Percentiles rank a stretch among this genome's conserved stretches.
phyloP scores from a whole-genome alignment of 2,888 invertebrate species.

The Osedax frankpressi region DNA sequence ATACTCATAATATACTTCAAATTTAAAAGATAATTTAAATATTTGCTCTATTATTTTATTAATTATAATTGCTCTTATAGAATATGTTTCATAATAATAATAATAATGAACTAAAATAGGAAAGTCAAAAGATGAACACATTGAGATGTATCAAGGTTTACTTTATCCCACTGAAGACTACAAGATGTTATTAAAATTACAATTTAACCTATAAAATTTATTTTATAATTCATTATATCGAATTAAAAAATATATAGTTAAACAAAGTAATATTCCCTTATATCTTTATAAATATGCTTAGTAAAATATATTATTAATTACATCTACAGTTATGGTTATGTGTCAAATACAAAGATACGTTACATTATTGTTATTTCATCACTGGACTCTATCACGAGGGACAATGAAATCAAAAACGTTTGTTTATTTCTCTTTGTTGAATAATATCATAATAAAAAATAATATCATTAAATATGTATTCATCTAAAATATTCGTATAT shows the following conservation, averaged over 20 bases:
- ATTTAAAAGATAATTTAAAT: too few species aligned
- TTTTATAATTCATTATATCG: too few species aligned
- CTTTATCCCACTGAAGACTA: constrained; percentile 86
- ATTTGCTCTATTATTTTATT: too few species aligned
- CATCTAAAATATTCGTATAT: too few species aligned
- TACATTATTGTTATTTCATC: constrained; percentile 83
- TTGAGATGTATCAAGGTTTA: constrained; percentile 79
- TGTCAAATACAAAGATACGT: constrained; percentile 90
- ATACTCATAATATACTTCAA: too few species aligned
- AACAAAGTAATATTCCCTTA: too few species aligned
- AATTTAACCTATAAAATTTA: not conserved
- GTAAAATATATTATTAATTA: not conserved
- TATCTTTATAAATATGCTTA: not conserved
- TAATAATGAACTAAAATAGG: constrained; percentile 47
- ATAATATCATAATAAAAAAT: too few species aligned
- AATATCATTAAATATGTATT: too few species aligned
- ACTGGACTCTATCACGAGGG: constrained; percentile 69
- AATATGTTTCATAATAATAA: not conserved
- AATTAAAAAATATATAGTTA: too few species aligned
- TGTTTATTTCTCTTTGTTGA: too few species aligned
- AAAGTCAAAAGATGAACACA: constrained; percentile 53
- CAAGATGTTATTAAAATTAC: constrained; percentile 67
- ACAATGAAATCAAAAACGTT: constrained; percentile 84
- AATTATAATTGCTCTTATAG: too few species aligned
- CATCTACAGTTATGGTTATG: constrained; percentile 59